Evolutionary conservation across 2,888 invertebrate species (phyloP).

Genomic region (Pristionchus fissidentatus): DNA sequence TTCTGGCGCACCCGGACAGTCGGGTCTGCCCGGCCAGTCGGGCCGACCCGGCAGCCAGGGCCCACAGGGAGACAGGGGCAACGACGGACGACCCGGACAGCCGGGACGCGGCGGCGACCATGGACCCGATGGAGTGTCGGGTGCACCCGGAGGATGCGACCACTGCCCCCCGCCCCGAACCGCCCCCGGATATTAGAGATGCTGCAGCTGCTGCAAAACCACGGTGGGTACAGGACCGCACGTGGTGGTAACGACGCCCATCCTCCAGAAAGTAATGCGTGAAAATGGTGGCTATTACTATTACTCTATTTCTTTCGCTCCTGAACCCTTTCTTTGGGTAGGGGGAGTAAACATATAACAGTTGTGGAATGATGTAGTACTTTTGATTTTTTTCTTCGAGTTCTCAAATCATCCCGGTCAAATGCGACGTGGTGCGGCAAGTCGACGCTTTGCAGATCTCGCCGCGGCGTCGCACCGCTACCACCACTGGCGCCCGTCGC

Average conservation of each 20-base stretch:
- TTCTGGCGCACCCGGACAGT: constrained; percentile 62
- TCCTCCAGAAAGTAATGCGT: too few relatives aligned
- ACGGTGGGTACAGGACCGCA: too few relatives aligned
- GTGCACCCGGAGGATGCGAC: constrained; percentile 62
- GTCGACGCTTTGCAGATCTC: neutral
- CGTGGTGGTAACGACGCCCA: too few relatives aligned
- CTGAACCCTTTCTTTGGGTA: too few relatives aligned
- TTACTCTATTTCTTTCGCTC: too few relatives aligned
- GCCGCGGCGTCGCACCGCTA: too few relatives aligned
- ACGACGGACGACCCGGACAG: constrained; percentile 64
- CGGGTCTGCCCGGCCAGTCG: constrained; percentile 65
- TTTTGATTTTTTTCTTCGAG: too few relatives aligned
- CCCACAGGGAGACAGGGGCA: constrained; percentile 62
- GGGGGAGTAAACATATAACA: too few relatives aligned
- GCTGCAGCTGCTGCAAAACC: too few relatives aligned
- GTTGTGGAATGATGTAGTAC: too few relatives aligned
- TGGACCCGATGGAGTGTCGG: constrained; percentile 52
- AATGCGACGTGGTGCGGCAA: constrained; percentile 1
- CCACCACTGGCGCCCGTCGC: neutral
- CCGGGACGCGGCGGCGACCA: constrained; percentile 57
- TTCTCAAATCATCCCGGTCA: neutral
- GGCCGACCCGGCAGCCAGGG: constrained; percentile 60
- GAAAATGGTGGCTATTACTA: too few relatives aligned
- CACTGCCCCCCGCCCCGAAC: constrained; percentile 71
- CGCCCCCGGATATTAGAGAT: constrained; percentile 68